phyloP scores from a whole-genome alignment of 2,797 vertebrate genomes.

The Melopsittacus undulatus region DNA sequence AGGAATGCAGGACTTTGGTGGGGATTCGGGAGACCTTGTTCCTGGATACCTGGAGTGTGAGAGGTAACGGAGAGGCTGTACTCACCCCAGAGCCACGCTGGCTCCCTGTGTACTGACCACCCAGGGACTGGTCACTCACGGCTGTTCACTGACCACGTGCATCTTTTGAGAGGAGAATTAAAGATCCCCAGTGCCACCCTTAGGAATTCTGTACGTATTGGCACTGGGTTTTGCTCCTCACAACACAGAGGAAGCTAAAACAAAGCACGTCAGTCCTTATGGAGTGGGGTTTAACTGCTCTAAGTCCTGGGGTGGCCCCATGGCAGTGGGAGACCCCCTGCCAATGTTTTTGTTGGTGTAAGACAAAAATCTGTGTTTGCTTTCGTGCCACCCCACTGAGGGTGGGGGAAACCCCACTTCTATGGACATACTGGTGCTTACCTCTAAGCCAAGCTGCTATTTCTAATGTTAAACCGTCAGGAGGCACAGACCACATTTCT shows the following conservation, averaged over 20 bases:
- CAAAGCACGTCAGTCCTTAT: neutral
- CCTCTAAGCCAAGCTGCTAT: neutral
- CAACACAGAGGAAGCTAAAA: neutral
- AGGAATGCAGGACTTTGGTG: neutral
- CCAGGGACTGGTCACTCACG: neutral
- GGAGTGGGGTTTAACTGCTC: neutral
- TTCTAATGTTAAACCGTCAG: neutral
- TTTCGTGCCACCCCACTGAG: neutral
- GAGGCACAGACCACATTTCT: neutral
- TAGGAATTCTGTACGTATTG: neutral
- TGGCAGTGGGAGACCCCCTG: neutral
- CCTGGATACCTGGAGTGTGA: neutral
- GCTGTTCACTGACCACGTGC: fast-evolving
- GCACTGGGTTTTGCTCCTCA: neutral
- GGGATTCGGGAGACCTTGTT: neutral
- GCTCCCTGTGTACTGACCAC: fast-evolving
- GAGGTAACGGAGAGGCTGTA: neutral
- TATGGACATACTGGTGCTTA: neutral
- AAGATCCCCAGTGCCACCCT: neutral
- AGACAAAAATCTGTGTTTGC: neutral
- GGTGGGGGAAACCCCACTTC: neutral
- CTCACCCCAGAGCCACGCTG: fast-evolving
- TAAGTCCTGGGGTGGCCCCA: neutral
- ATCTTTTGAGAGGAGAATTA: neutral
- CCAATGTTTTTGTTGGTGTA: neutral